Percentiles rank a stretch among this genome's conserved stretches.
phyloP scores from a whole-genome alignment of 1,140 invertebrate genomes.

The Cyphomyrmex costatus region DNA sequence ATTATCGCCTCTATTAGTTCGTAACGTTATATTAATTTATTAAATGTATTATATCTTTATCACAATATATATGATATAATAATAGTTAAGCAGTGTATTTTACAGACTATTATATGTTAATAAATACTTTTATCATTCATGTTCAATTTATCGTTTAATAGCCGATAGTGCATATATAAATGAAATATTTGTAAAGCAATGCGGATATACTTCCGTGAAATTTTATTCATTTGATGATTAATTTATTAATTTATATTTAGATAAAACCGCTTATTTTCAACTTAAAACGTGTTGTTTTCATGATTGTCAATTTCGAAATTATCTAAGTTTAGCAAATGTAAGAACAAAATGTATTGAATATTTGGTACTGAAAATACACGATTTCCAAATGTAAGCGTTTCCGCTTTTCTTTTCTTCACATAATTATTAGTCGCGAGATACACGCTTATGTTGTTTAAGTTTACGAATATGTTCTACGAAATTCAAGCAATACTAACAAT shows the following conservation, averaged over 20 bases:
- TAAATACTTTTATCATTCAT: conserved; percentile 26
- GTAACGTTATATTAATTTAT: conserved; percentile 39
- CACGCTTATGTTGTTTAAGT: no score
- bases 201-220: not conserved
- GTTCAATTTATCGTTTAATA: not conserved
- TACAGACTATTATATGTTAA: conserved; percentile 19
- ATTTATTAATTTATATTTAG: conserved; percentile 26
- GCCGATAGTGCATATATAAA: conserved; percentile 1
- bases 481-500: no score
- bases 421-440: not conserved
- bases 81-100: conserved; percentile 32
- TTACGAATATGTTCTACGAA: no score
- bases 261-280: not conserved
- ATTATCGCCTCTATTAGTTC: conserved; percentile 23
- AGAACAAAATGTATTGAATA: conserved; percentile 72
- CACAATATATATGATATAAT: conserved; percentile 40
- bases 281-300: conserved; percentile 43
- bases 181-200: not conserved
- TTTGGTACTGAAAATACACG: conserved; percentile 75
- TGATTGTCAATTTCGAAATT: conserved; percentile 11
- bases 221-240: conserved; percentile 2
- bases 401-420: not conserved
- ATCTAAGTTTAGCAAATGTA: conserved; percentile 59
- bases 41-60: conserved; percentile 33
- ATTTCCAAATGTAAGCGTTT: conserved; percentile 62